These are phyloP conservation scores for Pheosia gnoma DNA, from an alignment of 2,888 invertebrate species.

Conservation along the genomic window DNA sequence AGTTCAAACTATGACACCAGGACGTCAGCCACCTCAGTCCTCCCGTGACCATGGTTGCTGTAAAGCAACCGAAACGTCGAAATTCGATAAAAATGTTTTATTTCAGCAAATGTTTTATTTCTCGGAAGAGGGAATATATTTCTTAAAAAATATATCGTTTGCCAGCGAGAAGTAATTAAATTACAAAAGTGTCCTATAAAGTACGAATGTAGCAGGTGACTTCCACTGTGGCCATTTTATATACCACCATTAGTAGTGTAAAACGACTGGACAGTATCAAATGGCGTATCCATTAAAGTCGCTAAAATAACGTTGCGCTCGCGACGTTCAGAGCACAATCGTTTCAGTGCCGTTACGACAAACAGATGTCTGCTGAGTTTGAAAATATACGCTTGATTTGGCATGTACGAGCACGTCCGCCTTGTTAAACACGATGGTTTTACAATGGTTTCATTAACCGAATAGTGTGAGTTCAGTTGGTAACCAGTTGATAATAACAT, in stretches of 20 bases:
- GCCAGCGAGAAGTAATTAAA: neutral
- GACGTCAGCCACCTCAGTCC: too few relatives aligned
- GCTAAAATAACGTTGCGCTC: neutral
- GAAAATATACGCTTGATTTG: slow-evolving; percentile 4
- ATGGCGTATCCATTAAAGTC: neutral
- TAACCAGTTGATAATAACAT: too few relatives aligned
- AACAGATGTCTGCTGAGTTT: slow-evolving; percentile 18
- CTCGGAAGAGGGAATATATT: too few relatives aligned
- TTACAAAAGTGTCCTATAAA: neutral
- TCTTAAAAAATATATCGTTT: neutral
- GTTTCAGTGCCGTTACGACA: slow-evolving; percentile 21
- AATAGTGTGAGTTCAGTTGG: too few relatives aligned
- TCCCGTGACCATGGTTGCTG: too few relatives aligned
- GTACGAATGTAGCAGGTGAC: too few relatives aligned
- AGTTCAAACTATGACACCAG: too few relatives aligned
- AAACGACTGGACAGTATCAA: slow-evolving; percentile 1
- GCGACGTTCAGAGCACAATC: slow-evolving; percentile 5
- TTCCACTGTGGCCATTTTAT: neutral
- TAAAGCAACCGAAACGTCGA: too few relatives aligned
- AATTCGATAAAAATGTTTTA: too few relatives aligned
- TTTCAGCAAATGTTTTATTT: too few relatives aligned
- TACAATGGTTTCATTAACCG: too few relatives aligned
- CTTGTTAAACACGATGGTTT: too few relatives aligned
- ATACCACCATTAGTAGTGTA: neutral
- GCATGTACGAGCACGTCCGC: neutral